Evolutionary conservation across 2,797 vertebrate genomes (phyloP).

Genomic region (Smutsia temminckii): DNA sequence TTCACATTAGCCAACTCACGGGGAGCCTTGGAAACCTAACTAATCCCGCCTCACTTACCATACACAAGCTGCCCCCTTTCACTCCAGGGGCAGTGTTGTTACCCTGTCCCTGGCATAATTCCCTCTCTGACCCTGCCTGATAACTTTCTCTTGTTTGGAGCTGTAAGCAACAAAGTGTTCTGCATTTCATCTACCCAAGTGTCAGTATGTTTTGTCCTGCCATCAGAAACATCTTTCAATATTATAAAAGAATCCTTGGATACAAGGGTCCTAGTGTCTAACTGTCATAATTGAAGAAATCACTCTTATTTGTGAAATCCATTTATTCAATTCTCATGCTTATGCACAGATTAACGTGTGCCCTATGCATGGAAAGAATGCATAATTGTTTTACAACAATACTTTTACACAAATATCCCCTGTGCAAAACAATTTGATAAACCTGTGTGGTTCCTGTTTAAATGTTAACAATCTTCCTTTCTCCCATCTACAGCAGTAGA

Average conservation of each 20-base stretch:
- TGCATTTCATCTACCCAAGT: background rate
- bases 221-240: background rate
- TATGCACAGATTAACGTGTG: background rate
- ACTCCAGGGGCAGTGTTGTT: background rate
- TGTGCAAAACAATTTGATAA: background rate
- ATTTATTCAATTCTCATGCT: background rate
- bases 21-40: background rate
- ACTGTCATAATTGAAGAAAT: background rate
- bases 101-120: background rate
- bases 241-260: slow-evolving; percentile 14
- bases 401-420: background rate
- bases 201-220: background rate
- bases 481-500: background rate
- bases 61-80: background rate
- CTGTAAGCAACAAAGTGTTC: background rate
- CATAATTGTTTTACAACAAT: background rate
- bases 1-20: background rate
- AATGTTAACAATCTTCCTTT: background rate
- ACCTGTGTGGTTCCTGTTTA: background rate
- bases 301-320: background rate
- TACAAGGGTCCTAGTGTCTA: background rate
- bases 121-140: too few relatives aligned
- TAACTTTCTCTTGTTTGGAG: background rate
- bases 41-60: background rate
- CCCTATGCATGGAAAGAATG: background rate